phyloP scores from a whole-genome alignment of 2,797 vertebrate genomes.

The Euphonia xanthogaster region DNA sequence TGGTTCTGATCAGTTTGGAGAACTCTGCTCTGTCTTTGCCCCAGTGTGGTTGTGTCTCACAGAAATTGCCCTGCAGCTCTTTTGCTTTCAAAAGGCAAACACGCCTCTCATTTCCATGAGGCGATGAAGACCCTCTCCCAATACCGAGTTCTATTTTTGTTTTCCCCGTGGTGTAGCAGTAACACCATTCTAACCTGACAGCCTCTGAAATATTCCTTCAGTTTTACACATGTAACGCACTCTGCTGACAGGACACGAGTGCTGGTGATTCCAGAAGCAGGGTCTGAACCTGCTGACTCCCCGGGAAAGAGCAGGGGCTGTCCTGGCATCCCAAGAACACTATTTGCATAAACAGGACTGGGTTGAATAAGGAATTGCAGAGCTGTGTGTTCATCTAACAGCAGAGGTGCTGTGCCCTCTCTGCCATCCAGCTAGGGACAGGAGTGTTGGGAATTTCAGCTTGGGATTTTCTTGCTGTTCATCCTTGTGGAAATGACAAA shows the following conservation, averaged over 20 bases:
- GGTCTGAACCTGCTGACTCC: neutral
- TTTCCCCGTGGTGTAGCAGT: neutral
- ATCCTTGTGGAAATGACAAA: neutral
- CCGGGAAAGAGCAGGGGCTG: neutral
- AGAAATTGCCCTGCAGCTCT: neutral
- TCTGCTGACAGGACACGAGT: neutral
- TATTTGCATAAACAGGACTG: neutral
- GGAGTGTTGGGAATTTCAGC: neutral
- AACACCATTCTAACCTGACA: neutral
- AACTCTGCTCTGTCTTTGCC: neutral
- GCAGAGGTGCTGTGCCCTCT: neutral
- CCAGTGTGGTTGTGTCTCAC: neutral
- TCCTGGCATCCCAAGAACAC: neutral
- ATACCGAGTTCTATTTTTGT: neutral
- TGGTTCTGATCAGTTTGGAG: neutral
- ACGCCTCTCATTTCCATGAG: neutral
- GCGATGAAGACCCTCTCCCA: neutral
- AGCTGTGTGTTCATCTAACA: neutral
- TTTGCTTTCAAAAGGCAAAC: neutral
- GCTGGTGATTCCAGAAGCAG: neutral
- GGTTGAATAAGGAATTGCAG: neutral
- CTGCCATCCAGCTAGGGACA: neutral
- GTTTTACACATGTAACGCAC: rapidly evolving
- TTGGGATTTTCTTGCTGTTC: neutral
- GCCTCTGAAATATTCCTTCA: neutral